Conservation (phyloP, 2,797 vertebrate species). For the Anguilla pacifica region DNA sequence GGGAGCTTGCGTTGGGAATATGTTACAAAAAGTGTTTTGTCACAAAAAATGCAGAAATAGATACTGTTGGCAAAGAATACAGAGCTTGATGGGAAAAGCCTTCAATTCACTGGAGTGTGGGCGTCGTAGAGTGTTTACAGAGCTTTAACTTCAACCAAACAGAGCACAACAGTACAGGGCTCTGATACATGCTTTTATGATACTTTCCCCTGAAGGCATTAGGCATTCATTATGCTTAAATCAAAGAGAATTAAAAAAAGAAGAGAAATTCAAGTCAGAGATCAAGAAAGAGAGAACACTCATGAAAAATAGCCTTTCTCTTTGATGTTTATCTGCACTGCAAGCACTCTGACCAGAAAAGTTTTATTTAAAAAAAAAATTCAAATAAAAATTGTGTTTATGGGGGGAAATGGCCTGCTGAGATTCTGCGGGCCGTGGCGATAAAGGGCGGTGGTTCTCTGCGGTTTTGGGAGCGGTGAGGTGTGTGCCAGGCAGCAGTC, state of each 20-base stretch:
- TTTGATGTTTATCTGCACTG: not conserved
- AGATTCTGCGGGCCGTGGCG: not conserved
- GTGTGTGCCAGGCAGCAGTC: not conserved
- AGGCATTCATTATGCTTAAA: not conserved
- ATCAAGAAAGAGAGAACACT: not conserved
- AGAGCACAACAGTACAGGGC: constrained; percentile 25
- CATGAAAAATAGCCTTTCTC: not conserved
- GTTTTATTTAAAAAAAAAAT: not conserved
- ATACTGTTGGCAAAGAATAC: constrained; percentile 51
- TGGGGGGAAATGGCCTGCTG: not conserved
- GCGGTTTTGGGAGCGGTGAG: not conserved
- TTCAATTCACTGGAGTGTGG: constrained; percentile 21
- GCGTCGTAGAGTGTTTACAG: constrained; percentile 38
- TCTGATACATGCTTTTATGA: constrained; percentile 52
- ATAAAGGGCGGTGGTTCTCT: not conserved
- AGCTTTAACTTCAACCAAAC: constrained; percentile 47
- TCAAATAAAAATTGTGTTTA: not conserved
- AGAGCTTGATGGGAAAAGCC: constrained; percentile 47
- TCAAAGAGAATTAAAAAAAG: not conserved
- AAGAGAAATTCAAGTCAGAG: not conserved
- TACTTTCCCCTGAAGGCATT: constrained; percentile 37
- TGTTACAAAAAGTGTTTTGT: constrained; percentile 63
- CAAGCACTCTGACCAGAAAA: not conserved
- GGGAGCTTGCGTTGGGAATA: constrained; percentile 52
- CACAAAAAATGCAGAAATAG: constrained; percentile 31